These are phyloP conservation scores for Elegia similella DNA, from an alignment of 2,888 invertebrate genomes.

Conservation along the genomic window DNA sequence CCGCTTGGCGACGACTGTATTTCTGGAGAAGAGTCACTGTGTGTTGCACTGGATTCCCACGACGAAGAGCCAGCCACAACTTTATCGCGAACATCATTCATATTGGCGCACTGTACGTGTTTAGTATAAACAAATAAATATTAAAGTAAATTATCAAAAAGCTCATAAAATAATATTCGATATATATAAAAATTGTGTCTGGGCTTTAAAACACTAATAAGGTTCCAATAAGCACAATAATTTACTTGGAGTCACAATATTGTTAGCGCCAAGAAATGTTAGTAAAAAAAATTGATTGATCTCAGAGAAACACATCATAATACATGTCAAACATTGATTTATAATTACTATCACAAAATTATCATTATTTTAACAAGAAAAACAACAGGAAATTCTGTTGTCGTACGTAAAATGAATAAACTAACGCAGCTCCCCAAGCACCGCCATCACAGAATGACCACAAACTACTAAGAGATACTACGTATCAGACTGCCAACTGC, in stretches of 20 bases:
- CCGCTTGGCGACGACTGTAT: conserved; percentile 68
- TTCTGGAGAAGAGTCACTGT: conserved; percentile 72
- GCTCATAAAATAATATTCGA: conserved; percentile 12
- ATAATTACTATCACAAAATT: conserved; percentile 31
- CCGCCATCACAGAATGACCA: conserved; percentile 71
- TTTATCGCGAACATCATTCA: conserved; percentile 80
- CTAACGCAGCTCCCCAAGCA: conserved; percentile 71
- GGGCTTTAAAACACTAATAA: conserved; percentile 39
- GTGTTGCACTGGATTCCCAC: conserved; percentile 65
- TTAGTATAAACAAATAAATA: conserved; percentile 23
- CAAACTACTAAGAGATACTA: no score
- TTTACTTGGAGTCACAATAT: conserved; percentile 55
- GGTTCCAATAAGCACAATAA: conserved; percentile 57
- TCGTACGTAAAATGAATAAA: conserved; percentile 55
- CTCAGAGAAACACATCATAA: conserved; percentile 43
- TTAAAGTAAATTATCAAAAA: neutral
- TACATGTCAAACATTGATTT: conserved; percentile 29
- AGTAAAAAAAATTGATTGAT: conserved; percentile 38
- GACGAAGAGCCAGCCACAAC: conserved; percentile 72
- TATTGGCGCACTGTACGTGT: conserved; percentile 44
- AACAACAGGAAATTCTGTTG: conserved; percentile 50
- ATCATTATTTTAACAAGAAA: conserved; percentile 35
- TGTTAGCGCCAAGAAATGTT: conserved; percentile 63
- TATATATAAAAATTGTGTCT: conserved; percentile 16
- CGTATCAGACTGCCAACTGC: no score